Conservation (phyloP, 1,140 invertebrate species). For the Danaus plexippus region DNA sequence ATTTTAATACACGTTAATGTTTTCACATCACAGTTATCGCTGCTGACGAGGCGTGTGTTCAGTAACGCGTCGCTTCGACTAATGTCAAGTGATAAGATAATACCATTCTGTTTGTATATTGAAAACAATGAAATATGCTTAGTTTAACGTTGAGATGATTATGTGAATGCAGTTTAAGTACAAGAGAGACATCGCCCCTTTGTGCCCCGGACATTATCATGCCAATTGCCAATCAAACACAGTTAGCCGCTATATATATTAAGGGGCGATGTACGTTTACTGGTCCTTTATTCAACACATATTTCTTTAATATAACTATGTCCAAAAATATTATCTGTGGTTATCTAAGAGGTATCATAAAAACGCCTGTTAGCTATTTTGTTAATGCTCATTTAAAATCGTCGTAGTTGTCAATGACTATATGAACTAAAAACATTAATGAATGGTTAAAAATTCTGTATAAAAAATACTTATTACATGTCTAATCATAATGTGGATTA, state of each 20-base stretch:
- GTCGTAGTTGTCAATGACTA: no score
- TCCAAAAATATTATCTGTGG: no score
- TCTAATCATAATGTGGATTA: no score
- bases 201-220: slow-evolving; percentile 33
- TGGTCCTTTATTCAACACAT: slow-evolving; percentile 13
- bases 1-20: slow-evolving; percentile 12
- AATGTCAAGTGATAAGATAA: slow-evolving; percentile 60
- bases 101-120: slow-evolving; percentile 41
- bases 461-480: no score
- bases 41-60: slow-evolving; percentile 34
- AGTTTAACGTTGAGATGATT: slow-evolving; percentile 8
- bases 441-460: no score
- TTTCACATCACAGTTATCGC: slow-evolving; percentile 41
- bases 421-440: no score
- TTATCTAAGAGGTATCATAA: no score
- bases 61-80: slow-evolving; percentile 40
- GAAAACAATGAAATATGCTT: slow-evolving; percentile 37
- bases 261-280: slow-evolving; percentile 15
- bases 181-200: slow-evolving; percentile 25
- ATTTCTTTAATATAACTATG: no score
- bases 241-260: slow-evolving; percentile 25
- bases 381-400: no score
- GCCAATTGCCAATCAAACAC: slow-evolving; percentile 39
- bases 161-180: slow-evolving; percentile 17
- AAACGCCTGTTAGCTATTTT: no score